Evolutionary conservation across 2,888 invertebrate genomes (phyloP), one percentile per base, ranked within the genome.

Genomic region (Platypus cylindrus): DNA sequence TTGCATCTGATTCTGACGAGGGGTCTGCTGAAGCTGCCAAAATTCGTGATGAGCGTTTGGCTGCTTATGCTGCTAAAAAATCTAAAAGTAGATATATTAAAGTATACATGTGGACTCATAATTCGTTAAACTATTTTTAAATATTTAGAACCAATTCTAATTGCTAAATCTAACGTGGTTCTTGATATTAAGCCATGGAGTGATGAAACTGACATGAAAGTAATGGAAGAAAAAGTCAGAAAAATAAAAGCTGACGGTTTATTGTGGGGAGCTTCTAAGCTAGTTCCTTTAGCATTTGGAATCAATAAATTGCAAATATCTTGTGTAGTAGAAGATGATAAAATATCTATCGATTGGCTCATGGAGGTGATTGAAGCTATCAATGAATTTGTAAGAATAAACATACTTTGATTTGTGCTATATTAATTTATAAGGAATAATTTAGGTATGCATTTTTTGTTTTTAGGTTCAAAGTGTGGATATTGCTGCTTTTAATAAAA

Each of bases 261-360:
- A 18, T 59, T 93, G 3, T 97, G 95, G 95, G 95, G 95, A 47
- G 83, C 86, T 35, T 80, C 85, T 2, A 89, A 90, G 71, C 65
- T 91, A 34, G 85, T 90, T 5, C 89, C 91, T 17, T 69, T 94
- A 23, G 93, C 87, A 3, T 94, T 80, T 64, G 91, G 93, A 35
- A 91, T 94, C 50, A 73, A 82, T 50, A 94, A 95, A 60, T 67
- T 95, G 36, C 86, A 87, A 62, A 91, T 95, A 50, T 78, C 78
- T 18, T 84, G 83, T 61, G 91, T 93, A 27, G 85, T 95, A 22
- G 93, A 91, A 67, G 94, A 94, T 62, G 93, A 91, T n/a, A 90
- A 91, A 64, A 84, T 94, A 13, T 87, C 87, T 22, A 70, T 87
- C 30, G 89, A 89, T 59, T 78, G 77, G 75, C 67, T 93, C 18